phyloP scores from a whole-genome alignment of 2,797 vertebrate genomes.

The Ctenosaura bakeri region DNA sequence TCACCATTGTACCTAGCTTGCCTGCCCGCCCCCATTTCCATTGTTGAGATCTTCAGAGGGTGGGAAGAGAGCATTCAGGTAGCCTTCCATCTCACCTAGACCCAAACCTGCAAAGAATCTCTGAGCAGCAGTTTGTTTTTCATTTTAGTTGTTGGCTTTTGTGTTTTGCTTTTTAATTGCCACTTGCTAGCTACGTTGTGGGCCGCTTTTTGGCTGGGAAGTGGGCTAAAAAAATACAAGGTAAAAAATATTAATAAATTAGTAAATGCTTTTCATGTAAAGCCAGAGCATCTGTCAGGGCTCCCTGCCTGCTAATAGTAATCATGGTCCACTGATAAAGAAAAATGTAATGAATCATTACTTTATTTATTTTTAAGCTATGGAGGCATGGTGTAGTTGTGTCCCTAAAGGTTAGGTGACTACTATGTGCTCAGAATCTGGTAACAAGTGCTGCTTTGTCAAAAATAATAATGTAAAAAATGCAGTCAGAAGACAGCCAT shows the following conservation, averaged over 20 bases:
- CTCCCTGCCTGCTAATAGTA: background rate
- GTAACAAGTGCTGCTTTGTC: background rate
- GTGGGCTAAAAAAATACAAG: background rate
- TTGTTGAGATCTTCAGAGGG: background rate
- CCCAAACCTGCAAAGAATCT: background rate
- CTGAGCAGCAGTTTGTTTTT: background rate
- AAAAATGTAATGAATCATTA: background rate
- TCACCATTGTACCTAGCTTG: background rate
- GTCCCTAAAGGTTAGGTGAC: background rate
- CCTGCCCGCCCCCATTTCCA: no score
- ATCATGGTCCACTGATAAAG: constrained; percentile 2
- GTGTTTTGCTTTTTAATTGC: background rate
- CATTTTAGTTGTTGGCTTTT: background rate
- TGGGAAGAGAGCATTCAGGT: background rate
- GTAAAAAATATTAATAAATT: background rate
- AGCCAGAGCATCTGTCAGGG: background rate
- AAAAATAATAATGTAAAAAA: background rate
- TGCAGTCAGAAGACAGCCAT: background rate
- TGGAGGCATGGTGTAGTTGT: no score
- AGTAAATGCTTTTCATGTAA: background rate
- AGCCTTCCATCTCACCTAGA: background rate
- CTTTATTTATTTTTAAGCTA: background rate
- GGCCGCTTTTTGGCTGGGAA: background rate
- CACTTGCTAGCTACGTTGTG: background rate
- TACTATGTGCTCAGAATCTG: background rate